Conservation (phyloP, 2,113 vertebrate genomes). For the Notothenia rossii region DNA sequence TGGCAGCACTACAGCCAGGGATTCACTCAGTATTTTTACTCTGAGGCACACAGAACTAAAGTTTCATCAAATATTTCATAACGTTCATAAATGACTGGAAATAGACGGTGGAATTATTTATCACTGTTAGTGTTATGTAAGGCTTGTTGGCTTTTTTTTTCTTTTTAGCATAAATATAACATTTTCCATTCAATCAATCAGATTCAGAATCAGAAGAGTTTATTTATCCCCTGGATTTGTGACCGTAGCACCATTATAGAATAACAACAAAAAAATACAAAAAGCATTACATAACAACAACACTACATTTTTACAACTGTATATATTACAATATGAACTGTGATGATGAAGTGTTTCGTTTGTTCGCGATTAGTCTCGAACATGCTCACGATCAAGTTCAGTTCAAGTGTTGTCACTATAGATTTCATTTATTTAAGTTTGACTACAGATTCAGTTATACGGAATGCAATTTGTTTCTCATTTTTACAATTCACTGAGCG, state of each 20-base stretch:
- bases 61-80: not conserved
- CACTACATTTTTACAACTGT: no score
- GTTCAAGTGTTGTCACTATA: not conserved
- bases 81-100: not conserved
- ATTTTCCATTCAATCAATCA: not conserved
- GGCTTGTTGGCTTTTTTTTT: not conserved
- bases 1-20: not conserved
- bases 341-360: no score
- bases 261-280: no score
- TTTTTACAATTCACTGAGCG: no score
- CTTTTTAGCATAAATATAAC: not conserved
- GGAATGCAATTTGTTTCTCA: not conserved
- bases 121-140: conserved; percentile 16
- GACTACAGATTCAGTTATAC: not conserved
- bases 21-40: not conserved
- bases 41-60: not conserved
- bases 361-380: not conserved
- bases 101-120: not conserved
- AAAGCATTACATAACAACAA: no score
- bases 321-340: no score
- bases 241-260: no score
- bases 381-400: conserved; percentile 1
- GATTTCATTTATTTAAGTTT: not conserved
- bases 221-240: no score
- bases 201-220: no score